These are phyloP conservation scores for Oryzias celebensis DNA, from an alignment of 2,113 vertebrate species.

Conservation along the genomic window DNA sequence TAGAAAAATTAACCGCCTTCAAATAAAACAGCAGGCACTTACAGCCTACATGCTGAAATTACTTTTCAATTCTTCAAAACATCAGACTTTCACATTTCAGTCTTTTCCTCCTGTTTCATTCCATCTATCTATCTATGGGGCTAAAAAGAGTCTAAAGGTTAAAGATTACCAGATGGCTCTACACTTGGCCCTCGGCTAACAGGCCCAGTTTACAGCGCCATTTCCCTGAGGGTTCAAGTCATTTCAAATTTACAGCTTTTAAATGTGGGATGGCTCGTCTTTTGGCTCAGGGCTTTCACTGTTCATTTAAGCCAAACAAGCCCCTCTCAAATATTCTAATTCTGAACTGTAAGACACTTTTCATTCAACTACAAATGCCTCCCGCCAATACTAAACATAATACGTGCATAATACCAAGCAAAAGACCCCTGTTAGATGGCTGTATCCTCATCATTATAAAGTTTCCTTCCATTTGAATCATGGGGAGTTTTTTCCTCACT, in stretches of 20 bases:
- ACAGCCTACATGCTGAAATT: slow-evolving; percentile 43
- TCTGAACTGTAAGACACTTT: slow-evolving; percentile 13
- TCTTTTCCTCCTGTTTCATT: neutral
- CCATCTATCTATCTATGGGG: neutral
- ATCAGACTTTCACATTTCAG: slow-evolving; percentile 29
- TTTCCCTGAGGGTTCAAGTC: slow-evolving; percentile 40
- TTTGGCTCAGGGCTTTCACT: slow-evolving; percentile 35
- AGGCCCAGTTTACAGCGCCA: slow-evolving; percentile 40
- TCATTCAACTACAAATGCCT: slow-evolving; percentile 16
- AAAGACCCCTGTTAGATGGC: slow-evolving; percentile 4
- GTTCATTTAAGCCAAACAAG: slow-evolving; percentile 33
- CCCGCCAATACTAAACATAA: slow-evolving; percentile 16
- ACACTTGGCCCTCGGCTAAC: slow-evolving; percentile 18
- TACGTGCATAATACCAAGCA: slow-evolving; percentile 6
- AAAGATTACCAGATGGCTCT: slow-evolving; percentile 36
- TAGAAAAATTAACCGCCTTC: slow-evolving; percentile 39
- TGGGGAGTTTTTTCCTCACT: neutral
- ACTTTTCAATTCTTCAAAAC: slow-evolving; percentile 40
- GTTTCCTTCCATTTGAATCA: slow-evolving; percentile 1
- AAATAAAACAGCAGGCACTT: slow-evolving; percentile 40
- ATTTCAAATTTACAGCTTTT: slow-evolving; percentile 46
- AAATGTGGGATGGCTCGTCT: slow-evolving; percentile 26
- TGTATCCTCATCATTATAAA: neutral
- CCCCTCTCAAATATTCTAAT: slow-evolving; percentile 24
- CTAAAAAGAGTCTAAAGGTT: slow-evolving; percentile 4